Base-by-base conservation (phyloP, 37 sponge, comb jelly and placozoan genomes). In the Geodia barretti region DNA sequence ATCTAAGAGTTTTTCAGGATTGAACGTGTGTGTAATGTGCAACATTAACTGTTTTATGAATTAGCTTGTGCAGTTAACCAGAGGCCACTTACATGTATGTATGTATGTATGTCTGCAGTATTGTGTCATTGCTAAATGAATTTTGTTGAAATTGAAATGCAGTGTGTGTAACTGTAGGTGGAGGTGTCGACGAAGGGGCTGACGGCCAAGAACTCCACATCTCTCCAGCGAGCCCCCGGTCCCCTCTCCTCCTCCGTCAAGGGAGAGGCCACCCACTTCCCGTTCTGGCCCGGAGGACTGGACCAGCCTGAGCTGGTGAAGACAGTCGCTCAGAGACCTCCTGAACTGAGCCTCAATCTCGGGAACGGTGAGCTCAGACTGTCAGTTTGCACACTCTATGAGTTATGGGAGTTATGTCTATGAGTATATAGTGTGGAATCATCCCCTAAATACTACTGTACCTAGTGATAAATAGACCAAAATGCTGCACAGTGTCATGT, bases 241-340 rank as follows among this genome's bases (percentile, higher is more conserved):
- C 76, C 86, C 36, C 71, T 73, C 7, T 66, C 39, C 70, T 62
- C 61, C 23, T 74, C 80, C 23, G 82, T 90, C 41, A 90, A 84
- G 58, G 95, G 95, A 76, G 83, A 87, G 4, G 59, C 95, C 3
- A 81, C 83, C 31, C 83, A 90, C 36, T 80, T 65, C 31, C 92
- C 92, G 0, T 94, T 94, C 63, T 94, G 95, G 95, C 95, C 95
- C 72, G 87, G 87, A 64, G 87, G 87, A 3, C 39, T 86, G n/a
- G 76, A 79, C 1, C 41, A 70, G 41, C 80, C 87, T 37, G 74
- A 74, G 58, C 60, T 60, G 37, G 71, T 81, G 0, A 36, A 70
- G 71, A 2, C 32, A 4, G 35, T 70, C 20, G 35, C 71, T 14
- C 28, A 70, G 30, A 66, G 3, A 21, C 2, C 11, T 0, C n/a